Base-by-base conservation (phyloP, 53 echinoderm and acorn worm genomes). In the Stichopus horrens region DNA sequence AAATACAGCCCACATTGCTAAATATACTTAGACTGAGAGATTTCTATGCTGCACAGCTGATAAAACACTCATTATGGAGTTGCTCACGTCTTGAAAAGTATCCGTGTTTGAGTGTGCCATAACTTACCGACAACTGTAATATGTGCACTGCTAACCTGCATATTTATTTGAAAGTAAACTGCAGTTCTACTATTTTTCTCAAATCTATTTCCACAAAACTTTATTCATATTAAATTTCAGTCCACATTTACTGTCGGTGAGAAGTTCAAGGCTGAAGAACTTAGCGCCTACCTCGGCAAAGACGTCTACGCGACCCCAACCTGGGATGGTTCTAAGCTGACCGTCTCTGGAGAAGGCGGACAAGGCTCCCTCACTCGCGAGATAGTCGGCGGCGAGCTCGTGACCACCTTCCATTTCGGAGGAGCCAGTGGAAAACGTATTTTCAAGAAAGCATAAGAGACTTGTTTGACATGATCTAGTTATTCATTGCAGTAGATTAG, bases 361-460 rank as follows among this genome's bases (percentile, higher is more conserved):
- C 94, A 96, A 65, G 87, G 55, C 16, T 73, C 74, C 0, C 89
- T 92, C 56, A 88, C 90, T 74, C 86, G 96, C 2, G 94, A 96
- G 79, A 37, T 96, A 53, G 88, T 90, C 57, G 94, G 91, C 63
- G 88, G 88, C 21, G 94, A 96, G 86, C 77, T 96, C 77, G 88
- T 94, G 74, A 86, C 89, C 18, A 92, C 92, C 76, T 90, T 91
- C 90, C 84, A 77, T 86, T 65, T 92, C 74, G 92, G 92, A 58
- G 94, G 92, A 5, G 68, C 75, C 51, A 74, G 23, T 53, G 96
- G 92, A 65, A 94, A 92, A 77, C 83, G 96, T 19, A 88, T 91
- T 86, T 95, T 95, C 89, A 95, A 92, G 90, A 94, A 91, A 91
- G 92, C 94, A n/a, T 95, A 90, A 75, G 18, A 71, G 19, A 20